Evolutionary conservation across 2,113 vertebrate genomes (phyloP).

Genomic region (Callospermophilus lateralis): DNA sequence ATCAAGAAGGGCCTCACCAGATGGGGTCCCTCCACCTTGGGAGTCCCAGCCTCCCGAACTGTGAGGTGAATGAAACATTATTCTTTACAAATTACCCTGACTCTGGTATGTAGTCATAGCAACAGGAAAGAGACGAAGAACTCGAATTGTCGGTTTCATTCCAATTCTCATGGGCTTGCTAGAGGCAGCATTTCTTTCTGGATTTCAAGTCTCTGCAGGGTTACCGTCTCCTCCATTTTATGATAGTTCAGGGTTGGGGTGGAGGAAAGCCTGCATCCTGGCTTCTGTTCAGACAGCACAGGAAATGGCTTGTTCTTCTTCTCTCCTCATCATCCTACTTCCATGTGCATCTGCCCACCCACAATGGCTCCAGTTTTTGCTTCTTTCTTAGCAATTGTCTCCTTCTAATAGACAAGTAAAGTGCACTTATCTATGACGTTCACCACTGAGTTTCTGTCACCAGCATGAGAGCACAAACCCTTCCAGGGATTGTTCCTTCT

Average conservation of each 20-base stretch:
- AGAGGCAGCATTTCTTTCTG: neutral
- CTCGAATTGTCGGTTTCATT: neutral
- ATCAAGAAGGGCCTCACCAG: neutral
- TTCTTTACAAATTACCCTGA: neutral
- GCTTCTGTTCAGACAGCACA: neutral
- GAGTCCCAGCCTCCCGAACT: too few species aligned
- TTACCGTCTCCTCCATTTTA: neutral
- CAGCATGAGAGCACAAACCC: neutral
- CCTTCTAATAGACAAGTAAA: neutral
- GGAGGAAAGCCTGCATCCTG: too few species aligned
- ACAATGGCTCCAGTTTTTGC: neutral
- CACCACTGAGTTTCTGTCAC: neutral
- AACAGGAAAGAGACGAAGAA: neutral
- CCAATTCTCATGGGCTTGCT: neutral
- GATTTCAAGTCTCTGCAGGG: neutral
- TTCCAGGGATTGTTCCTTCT: neutral
- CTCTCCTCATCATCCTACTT: neutral
- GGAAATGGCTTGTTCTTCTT: neutral
- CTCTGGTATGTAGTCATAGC: neutral
- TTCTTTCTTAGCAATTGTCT: neutral
- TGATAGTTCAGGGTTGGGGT: fast-evolving
- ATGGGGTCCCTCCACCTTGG: neutral
- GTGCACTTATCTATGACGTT: neutral
- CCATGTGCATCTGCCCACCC: too few species aligned
- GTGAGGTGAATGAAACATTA: neutral